These are phyloP conservation scores for Thymelicus acteon DNA, from an alignment of 2,888 invertebrate species.

Conservation along the genomic window DNA sequence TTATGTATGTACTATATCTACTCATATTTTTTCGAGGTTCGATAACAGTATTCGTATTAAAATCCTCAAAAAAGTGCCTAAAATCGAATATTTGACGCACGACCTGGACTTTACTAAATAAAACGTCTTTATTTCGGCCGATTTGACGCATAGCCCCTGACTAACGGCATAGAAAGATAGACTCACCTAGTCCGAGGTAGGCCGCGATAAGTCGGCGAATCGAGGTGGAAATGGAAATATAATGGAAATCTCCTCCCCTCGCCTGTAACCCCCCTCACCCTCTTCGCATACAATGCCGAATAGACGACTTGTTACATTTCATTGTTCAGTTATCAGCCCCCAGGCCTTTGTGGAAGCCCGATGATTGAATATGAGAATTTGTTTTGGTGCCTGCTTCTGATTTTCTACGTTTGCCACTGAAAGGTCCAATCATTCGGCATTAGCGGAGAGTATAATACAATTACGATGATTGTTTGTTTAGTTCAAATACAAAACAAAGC, in stretches of 20 bases:
- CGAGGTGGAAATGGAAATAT: slow-evolving; percentile 85
- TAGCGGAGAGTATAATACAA: slow-evolving; percentile 63
- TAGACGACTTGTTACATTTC: slow-evolving; percentile 85
- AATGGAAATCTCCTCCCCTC: slow-evolving; percentile 73
- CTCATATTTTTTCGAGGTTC: too few species aligned
- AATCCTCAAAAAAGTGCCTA: too few species aligned
- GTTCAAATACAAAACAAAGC: slow-evolving; percentile 6
- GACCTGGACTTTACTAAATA: slow-evolving; percentile 31
- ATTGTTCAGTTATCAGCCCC: slow-evolving; percentile 84
- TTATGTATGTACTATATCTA: too few species aligned
- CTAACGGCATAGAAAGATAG: slow-evolving; percentile 83
- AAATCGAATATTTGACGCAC: neutral
- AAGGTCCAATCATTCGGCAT: slow-evolving; percentile 71
- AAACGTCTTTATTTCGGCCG: slow-evolving; percentile 37
- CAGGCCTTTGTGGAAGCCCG: slow-evolving; percentile 79
- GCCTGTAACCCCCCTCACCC: slow-evolving; percentile 51
- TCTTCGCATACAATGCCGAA: slow-evolving; percentile 77
- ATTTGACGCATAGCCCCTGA: slow-evolving; percentile 70
- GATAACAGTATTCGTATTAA: too few species aligned
- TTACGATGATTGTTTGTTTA: slow-evolving; percentile 59
- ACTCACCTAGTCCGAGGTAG: slow-evolving; percentile 80
- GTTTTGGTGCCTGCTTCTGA: slow-evolving; percentile 81
- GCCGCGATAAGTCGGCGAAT: slow-evolving; percentile 81
- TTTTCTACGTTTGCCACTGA: slow-evolving; percentile 75
- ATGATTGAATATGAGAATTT: slow-evolving; percentile 85